Evolutionary conservation across 2,113 vertebrate species (phyloP), one percentile per base, ranked within the genome.

Genomic region (Podiceps cristatus): DNA sequence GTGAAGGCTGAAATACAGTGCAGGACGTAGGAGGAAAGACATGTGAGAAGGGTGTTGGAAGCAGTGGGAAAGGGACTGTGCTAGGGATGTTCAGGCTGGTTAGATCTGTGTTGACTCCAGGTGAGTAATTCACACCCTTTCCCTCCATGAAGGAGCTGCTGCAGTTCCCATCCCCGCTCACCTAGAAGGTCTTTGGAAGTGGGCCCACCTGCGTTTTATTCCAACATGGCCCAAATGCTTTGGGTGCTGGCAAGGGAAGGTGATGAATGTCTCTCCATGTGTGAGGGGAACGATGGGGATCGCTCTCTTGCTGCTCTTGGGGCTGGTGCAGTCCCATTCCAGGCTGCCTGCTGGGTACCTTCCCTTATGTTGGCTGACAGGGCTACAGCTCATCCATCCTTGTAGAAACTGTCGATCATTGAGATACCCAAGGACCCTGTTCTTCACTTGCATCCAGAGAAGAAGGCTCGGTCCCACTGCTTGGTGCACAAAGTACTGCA

Each of bases 61-160:
- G 60, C 64, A 25, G 79, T 23, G 68, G 89, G 95, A 66, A 56
- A 85, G 47, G 84, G 67, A 31, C 58, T 73, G 83, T 86, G 72
- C 47, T 80, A 8, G 42, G 58, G 53, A 24, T 55, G 85, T 24
- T 85, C 74, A 44, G 74, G 29, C 67, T 94, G 25, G 44, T 25
- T 83, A 75, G 76, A 19, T 45, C 69, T 47, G 5, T 78, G 49
- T 3, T 40, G 31, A 5, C 49, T 93, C 55, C 91, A 96, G 90
- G 91, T 94, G 94, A 94, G 86, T 72, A 86, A 95, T 88, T 92
- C 90, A 25, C 86, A 71, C 28, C 50, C 23, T 62, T 71, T 90
- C 45, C 24, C 63, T 90, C 53, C 20, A 16, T 5, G 1, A 19
- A 19, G 62, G 45, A 60, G 44, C 42, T 81, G 85, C 40, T 74